Evolutionary conservation across 2,113 vertebrate genomes (phyloP).

Genomic region (Dicaeum eximium): DNA sequence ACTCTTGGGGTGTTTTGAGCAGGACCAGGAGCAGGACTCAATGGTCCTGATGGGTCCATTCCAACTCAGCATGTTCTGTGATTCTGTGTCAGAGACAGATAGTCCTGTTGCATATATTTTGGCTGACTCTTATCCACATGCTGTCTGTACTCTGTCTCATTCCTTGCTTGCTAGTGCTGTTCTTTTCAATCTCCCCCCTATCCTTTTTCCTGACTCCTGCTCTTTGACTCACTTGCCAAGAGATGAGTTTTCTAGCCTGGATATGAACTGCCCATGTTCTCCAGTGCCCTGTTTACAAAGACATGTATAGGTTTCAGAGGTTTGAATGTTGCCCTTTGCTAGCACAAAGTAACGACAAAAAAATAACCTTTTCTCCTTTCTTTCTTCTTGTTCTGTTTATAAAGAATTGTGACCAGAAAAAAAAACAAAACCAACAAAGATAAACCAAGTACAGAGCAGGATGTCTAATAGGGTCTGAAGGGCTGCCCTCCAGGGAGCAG

Average conservation of each 20-base stretch:
- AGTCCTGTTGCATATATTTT: neutral
- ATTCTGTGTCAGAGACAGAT: neutral
- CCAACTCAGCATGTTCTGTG: neutral
- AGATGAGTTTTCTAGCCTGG: neutral
- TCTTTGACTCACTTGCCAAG: neutral
- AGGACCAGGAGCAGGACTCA: fast-evolving
- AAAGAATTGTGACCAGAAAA: neutral
- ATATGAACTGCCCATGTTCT: neutral
- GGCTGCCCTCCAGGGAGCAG: neutral
- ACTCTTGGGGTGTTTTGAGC: neutral
- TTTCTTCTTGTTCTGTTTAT: neutral
- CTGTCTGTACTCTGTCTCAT: neutral
- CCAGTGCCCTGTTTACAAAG: neutral
- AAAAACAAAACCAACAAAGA: neutral
- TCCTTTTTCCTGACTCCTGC: neutral
- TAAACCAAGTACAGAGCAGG: neutral
- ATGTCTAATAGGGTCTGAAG: neutral
- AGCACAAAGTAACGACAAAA: neutral
- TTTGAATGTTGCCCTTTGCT: neutral
- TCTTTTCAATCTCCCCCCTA: neutral
- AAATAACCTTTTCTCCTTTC: neutral
- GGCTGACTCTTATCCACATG: fast-evolving
- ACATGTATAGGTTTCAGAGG: neutral
- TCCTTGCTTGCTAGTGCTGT: neutral
- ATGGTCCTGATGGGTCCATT: neutral